These are phyloP conservation scores for Thysanoteuthis rhombus DNA, from an alignment of 2,888 invertebrate species.

Conservation along the genomic window DNA sequence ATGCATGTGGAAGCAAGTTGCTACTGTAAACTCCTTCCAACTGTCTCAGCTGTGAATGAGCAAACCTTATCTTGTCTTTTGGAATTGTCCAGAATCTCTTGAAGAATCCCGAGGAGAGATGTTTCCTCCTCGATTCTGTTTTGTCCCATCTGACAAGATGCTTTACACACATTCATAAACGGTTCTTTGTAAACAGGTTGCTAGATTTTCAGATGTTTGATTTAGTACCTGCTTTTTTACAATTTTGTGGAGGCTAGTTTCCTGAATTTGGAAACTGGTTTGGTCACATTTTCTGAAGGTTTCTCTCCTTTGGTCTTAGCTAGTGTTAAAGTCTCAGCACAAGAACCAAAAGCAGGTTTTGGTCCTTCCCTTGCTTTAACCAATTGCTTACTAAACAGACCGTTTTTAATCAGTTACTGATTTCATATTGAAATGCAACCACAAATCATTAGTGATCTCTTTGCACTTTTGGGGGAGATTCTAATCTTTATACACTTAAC, in stretches of 20 bases:
- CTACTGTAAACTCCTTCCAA: not conserved
- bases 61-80: not conserved
- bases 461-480: not conserved
- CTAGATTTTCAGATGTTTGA: not conserved
- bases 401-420: not conserved
- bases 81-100: not conserved
- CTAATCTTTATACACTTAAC: not conserved
- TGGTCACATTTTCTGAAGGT: not conserved
- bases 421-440: not conserved
- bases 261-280: not conserved
- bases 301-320: not conserved
- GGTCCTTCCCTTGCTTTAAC: not conserved
- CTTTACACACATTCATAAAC: not conserved
- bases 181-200: not conserved
- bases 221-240: not conserved
- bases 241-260: not conserved
- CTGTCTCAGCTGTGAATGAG: not conserved
- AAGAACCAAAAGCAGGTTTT: not conserved
- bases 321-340: not conserved
- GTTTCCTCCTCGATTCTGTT: not conserved
- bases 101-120: not conserved
- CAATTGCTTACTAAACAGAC: not conserved
- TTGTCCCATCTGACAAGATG: not conserved
- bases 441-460: not conserved
- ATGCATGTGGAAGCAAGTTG: not conserved